Evolutionary conservation across 2,888 invertebrate genomes (phyloP).

Genomic region (Muschampia staudingeri): DNA sequence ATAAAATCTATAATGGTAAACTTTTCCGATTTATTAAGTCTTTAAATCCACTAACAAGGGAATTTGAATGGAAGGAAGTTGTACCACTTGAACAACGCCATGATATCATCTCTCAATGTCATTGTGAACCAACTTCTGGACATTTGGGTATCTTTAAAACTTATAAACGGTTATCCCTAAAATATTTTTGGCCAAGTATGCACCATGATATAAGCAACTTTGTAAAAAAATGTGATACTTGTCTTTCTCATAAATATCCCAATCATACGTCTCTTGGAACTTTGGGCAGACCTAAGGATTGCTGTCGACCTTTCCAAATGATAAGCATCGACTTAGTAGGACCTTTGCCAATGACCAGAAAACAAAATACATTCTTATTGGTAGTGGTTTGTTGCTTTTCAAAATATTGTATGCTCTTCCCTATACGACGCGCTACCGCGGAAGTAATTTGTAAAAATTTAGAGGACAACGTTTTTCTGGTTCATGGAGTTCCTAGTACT

Average conservation of each 20-base stretch:
- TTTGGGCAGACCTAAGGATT: conserved; percentile 55
- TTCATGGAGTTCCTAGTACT: conserved; percentile 10
- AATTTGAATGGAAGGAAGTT: conserved; percentile 64
- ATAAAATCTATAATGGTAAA: conserved; percentile 40
- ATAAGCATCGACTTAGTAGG: neutral
- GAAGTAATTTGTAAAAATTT: neutral
- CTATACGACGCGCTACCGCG: neutral
- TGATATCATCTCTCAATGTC: conserved; percentile 45
- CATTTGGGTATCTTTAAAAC: conserved; percentile 66
- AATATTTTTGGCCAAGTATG: conserved; percentile 55
- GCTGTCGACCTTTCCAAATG: conserved; percentile 51
- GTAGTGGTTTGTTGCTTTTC: conserved; percentile 14
- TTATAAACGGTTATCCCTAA: conserved; percentile 54
- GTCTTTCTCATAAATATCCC: conserved; percentile 45
- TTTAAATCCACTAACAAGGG: conserved; percentile 57
- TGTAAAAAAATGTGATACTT: conserved; percentile 34
- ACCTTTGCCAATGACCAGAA: neutral
- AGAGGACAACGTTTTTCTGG: conserved; percentile 1
- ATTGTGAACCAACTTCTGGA: conserved; percentile 9
- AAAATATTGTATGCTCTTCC: conserved; percentile 7
- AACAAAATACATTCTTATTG: neutral
- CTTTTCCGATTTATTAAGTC: conserved; percentile 50
- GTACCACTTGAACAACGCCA: conserved; percentile 53
- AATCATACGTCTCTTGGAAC: conserved; percentile 22
- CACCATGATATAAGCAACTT: conserved; percentile 39